Conservation (phyloP, 2,113 vertebrate species). For the Numenius arquata region DNA sequence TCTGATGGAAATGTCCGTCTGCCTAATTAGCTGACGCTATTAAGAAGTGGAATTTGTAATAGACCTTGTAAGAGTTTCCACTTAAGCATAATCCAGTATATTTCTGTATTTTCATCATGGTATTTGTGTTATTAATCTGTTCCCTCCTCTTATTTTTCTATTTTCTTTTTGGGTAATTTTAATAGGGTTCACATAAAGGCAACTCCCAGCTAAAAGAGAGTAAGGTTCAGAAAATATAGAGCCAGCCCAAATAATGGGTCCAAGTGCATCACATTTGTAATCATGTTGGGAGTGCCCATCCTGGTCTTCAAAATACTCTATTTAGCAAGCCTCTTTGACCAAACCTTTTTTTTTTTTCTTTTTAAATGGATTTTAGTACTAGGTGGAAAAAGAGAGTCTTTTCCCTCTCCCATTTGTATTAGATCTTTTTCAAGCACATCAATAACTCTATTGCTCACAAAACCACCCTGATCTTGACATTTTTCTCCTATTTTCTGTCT, state of each 20-base stretch:
- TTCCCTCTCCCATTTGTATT: not conserved
- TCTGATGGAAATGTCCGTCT: not conserved
- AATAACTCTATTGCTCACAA: not conserved
- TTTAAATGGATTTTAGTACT: not conserved
- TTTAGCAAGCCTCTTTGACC: not conserved
- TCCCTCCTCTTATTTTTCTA: not conserved
- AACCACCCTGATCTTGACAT: not conserved
- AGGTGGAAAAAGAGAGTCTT: not conserved
- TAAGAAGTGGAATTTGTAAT: not conserved
- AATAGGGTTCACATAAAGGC: not conserved
- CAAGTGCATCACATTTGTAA: not conserved
- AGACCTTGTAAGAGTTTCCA: not conserved
- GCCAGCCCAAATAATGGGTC: not conserved
- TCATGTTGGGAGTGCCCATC: not conserved
- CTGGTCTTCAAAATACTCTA: not conserved
- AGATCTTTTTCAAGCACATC: not conserved
- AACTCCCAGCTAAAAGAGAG: not conserved
- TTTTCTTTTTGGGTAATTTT: not conserved
- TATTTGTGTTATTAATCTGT: not conserved
- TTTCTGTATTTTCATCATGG: not conserved
- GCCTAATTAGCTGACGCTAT: not conserved
- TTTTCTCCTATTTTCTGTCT: not conserved
- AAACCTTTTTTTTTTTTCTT: not conserved
- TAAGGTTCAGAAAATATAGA: not conserved
- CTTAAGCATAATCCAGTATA: not conserved